Base-by-base conservation (phyloP, 2,888 invertebrate genomes). In the Phytoseiulus persimilis region DNA sequence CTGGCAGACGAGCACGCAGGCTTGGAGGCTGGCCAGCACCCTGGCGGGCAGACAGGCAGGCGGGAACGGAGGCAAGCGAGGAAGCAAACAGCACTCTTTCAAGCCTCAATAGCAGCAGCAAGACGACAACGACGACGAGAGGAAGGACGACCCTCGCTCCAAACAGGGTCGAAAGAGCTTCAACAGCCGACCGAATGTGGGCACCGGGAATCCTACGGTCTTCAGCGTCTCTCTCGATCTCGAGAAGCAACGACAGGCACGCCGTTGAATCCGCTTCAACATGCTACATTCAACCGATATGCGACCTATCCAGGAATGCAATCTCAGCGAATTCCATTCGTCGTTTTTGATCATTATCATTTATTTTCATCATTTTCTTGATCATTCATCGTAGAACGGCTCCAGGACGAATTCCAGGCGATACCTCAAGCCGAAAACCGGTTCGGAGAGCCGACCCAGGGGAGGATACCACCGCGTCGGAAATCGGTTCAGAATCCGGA, bases 11-110 rank as follows among this genome's bases (percentile, higher is more conserved):
- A n/a, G n/a, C n/a, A 65, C 9, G 65, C 65, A 18, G 65, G 65
- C 65, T 65, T 28, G 65, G 65, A 11, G 65, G 65, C 65, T 23
- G 28, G 96, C 96, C 96, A 83, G 91, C 91, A 31, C 90, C 89
- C 90, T 93, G 65, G 9, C 65, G 65, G 65, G 65, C 65, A 18
- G 65, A 23, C 14, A 97, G 97, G 94, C 97, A 18, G 23, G 65
- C 65, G 28, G 65, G 18, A 6, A 23, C 9, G 65, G 65, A 65
- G 65, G 65, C 65, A 65, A 65, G 96, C 96, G 96, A 83, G 91
- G 91, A 32, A 90, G 89, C 90, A 90, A 90, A 90, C 83, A 65
- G 65, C 65, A 65, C 65, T 65, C 65, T 14, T 23, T 65, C 65
- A 65, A 28, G 65, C 65, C 65, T 65, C 65, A 65, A 65, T 65